A percentile compares a stretch with the other conserved stretches of the same genome.
Conservation (phyloP, 1,140 invertebrate species). For the Drosophila bifasciata region DNA sequence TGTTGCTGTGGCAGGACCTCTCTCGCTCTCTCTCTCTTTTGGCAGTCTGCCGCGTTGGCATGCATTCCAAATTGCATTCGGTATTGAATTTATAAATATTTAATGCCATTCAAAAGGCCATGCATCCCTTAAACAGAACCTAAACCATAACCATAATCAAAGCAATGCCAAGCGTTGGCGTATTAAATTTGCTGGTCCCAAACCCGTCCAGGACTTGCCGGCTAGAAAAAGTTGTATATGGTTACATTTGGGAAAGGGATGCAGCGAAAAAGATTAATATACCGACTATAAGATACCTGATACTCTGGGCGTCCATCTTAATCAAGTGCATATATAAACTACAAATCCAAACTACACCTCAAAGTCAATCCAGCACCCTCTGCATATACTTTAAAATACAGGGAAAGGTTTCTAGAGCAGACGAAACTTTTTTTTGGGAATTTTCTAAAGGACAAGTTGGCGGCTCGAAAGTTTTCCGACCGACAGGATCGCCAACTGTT, state of each 20-base stretch:
- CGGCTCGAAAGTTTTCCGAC: conserved; percentile 26
- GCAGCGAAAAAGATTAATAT: background rate
- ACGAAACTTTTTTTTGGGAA: conserved; percentile 43
- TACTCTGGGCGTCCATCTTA: too few relatives aligned
- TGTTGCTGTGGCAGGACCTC: conserved; percentile 9
- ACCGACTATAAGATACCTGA: too few relatives aligned
- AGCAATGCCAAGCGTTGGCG: conserved; percentile 42
- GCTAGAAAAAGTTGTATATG: conserved; percentile 23
- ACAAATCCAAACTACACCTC: too few relatives aligned
- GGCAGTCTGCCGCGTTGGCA: conserved; percentile 66
- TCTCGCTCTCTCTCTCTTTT: conserved; percentile 37
- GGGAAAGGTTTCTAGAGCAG: conserved; percentile 27
- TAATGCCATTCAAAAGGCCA: conserved; percentile 83
- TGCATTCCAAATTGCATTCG: conserved; percentile 82
- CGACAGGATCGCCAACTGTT: conserved; percentile 25
- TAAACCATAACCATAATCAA: background rate
- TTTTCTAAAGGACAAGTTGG: conserved; percentile 27
- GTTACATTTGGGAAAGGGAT: conserved; percentile 19
- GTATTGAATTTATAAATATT: conserved; percentile 84
- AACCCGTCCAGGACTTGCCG: conserved; percentile 59
- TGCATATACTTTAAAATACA: too few relatives aligned
- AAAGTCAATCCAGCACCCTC: too few relatives aligned
- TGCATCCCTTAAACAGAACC: conserved; percentile 56
- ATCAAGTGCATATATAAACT: too few relatives aligned
- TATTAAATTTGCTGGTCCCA: conserved; percentile 59